These are phyloP conservation scores for Nomada ferruginata DNA, from an alignment of 2,888 invertebrate genomes.

Conservation along the genomic window DNA sequence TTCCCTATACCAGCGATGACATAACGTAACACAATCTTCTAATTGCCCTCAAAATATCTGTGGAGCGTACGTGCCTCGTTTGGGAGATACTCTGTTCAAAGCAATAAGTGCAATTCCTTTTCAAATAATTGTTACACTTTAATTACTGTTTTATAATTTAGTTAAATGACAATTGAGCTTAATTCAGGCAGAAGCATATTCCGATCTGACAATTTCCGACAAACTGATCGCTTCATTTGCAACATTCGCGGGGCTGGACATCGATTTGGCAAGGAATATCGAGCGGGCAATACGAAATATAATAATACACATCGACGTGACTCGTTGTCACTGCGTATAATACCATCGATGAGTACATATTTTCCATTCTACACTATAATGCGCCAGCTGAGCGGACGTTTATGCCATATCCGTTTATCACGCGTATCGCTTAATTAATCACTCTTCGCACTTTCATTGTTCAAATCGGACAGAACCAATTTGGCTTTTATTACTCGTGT, in stretches of 20 bases:
- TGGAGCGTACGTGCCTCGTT: no score
- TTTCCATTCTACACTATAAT: conserved; percentile 45
- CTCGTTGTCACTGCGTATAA: conserved; percentile 42
- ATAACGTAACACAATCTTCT: no score
- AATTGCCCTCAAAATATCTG: no score
- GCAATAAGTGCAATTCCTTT: no score
- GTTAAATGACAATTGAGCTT: no score
- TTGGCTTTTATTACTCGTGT: conserved; percentile 49
- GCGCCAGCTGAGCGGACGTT: conserved; percentile 38
- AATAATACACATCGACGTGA: conserved; percentile 39
- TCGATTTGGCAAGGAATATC: not conserved
- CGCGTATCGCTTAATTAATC: conserved; percentile 59
- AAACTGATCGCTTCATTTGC: not conserved
- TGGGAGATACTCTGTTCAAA: no score
- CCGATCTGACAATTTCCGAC: no score
- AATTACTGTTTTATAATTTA: no score
- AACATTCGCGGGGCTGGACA: not conserved
- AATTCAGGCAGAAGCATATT: no score
- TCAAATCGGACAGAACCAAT: conserved; percentile 58
- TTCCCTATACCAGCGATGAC: no score
- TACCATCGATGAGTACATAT: conserved; percentile 37
- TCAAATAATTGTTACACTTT: no score
- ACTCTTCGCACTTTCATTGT: conserved; percentile 56
- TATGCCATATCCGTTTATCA: conserved; percentile 54
- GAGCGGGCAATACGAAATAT: conserved; percentile 25